Percentiles rank a stretch among this genome's conserved stretches.
Conservation (phyloP, 2,113 vertebrate genomes). For the Columba livia region DNA sequence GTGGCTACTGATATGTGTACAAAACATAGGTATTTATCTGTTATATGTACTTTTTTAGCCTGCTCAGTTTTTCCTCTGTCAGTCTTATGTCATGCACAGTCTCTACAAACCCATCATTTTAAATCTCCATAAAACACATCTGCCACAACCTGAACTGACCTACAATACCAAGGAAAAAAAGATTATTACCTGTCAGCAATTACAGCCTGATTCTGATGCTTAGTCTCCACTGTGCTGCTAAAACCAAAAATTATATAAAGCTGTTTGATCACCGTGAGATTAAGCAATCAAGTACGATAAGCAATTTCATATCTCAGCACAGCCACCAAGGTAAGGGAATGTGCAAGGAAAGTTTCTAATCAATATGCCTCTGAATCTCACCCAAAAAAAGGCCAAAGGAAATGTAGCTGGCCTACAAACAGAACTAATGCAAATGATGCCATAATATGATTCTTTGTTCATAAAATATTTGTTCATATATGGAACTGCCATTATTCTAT, state of each 20-base stretch:
- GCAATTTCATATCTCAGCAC: background rate
- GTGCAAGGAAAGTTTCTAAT: background rate
- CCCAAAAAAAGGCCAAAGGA: background rate
- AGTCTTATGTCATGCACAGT: background rate
- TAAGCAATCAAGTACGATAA: background rate
- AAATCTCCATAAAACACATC: background rate
- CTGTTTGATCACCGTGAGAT: background rate
- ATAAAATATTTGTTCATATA: background rate
- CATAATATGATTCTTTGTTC: background rate
- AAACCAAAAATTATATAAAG: background rate
- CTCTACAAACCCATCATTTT: background rate
- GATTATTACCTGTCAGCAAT: background rate
- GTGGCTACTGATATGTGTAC: accelerated
- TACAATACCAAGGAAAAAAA: background rate
- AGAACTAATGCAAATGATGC: background rate
- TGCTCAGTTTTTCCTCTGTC: background rate
- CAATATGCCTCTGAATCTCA: background rate
- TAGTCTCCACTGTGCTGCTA: background rate
- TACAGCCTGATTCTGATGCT: background rate
- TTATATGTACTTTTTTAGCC: background rate
- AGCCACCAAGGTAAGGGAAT: background rate
- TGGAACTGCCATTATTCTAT: background rate
- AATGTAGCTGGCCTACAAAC: background rate
- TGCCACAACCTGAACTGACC: background rate
- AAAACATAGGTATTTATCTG: background rate